These are phyloP conservation scores for Hipposideros larvatus DNA, from an alignment of 2,797 vertebrate species.

Conservation along the genomic window DNA sequence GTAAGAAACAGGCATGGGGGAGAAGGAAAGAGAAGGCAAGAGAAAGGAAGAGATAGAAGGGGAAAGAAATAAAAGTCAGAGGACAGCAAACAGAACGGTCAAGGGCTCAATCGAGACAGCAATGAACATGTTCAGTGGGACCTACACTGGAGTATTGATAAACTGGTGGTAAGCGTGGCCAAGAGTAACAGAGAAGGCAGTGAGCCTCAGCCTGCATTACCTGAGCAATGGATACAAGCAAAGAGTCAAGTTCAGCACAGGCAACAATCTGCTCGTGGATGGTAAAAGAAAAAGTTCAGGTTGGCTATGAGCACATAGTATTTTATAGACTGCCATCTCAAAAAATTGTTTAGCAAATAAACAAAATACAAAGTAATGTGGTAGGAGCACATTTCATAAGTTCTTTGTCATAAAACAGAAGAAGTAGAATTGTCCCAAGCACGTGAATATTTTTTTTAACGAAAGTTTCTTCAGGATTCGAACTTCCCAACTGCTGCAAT, in stretches of 20 bases:
- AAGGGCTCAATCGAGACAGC: background rate
- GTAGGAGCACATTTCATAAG: background rate
- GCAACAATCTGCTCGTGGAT: background rate
- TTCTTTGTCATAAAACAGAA: background rate
- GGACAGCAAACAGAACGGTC: background rate
- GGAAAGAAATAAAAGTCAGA: background rate
- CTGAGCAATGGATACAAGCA: background rate
- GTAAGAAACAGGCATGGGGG: background rate
- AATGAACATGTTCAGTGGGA: background rate
- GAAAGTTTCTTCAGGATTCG: background rate
- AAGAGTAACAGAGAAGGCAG: no score
- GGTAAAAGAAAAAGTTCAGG: background rate
- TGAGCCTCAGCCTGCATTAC: no score
- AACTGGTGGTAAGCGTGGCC: accelerated
- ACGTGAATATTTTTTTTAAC: background rate
- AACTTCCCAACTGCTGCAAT: background rate
- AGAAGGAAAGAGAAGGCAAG: background rate
- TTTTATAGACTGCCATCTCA: background rate
- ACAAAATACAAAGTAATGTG: background rate
- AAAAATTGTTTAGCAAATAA: background rate
- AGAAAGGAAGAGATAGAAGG: background rate
- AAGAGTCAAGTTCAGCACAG: no score
- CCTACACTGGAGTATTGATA: background rate
- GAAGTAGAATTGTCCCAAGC: background rate
- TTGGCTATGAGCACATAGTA: background rate